These are phyloP conservation scores for Poeciliopsis occidentalis DNA, from an alignment of 2,113 vertebrate genomes.

Conservation along the genomic window DNA sequence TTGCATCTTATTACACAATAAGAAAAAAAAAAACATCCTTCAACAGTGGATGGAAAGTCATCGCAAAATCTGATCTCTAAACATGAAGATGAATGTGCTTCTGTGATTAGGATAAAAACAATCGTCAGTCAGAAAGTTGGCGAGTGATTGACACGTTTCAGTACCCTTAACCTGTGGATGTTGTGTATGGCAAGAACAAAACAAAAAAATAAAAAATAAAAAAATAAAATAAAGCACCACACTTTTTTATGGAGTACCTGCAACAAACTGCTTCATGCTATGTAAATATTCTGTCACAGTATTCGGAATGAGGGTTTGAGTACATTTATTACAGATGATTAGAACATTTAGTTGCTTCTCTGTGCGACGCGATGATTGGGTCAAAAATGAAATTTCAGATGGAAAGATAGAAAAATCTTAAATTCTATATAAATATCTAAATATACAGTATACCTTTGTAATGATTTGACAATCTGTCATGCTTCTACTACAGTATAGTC, in stretches of 20 bases:
- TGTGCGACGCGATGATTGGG: constrained; percentile 56
- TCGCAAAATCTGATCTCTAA: background rate
- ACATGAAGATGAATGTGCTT: constrained; percentile 2
- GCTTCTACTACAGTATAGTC: constrained; percentile 64
- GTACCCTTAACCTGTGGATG: constrained; percentile 46
- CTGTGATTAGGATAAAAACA: background rate
- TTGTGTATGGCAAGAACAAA: constrained; percentile 31
- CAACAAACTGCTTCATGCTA: constrained; percentile 20
- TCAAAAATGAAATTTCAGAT: constrained; percentile 52
- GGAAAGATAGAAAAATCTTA: constrained; percentile 72
- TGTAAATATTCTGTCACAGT: constrained; percentile 75
- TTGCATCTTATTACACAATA: background rate
- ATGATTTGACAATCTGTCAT: constrained; percentile 65
- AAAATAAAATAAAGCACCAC: constrained; percentile 46
- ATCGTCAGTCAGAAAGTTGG: background rate
- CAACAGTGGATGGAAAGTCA: background rate
- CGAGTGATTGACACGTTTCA: background rate
- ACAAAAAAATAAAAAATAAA: constrained; percentile 27
- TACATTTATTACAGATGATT: constrained; percentile 70
- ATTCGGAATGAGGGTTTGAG: constrained; percentile 68
- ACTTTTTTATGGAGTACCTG: constrained; percentile 46
- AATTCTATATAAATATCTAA: constrained; percentile 81
- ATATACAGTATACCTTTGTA: constrained; percentile 74
- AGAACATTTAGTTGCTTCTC: constrained; percentile 72
- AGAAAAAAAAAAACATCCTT: background rate